Conservation (phyloP, 2,797 vertebrate species). For the Poeciliopsis gracilis region DNA sequence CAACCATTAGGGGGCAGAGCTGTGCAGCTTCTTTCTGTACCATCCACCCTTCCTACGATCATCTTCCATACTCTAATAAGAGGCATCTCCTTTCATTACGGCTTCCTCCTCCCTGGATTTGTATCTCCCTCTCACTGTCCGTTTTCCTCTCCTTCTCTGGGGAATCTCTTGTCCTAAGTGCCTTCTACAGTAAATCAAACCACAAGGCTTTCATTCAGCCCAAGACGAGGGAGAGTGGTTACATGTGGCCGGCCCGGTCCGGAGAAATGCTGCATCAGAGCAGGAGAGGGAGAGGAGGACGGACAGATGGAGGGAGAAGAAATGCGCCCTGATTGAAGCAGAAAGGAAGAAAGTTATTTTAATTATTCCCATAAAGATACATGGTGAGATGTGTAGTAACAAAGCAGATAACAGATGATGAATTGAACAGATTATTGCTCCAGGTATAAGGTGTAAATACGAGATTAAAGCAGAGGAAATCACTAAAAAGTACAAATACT, state of each 20-base stretch:
- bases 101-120: conserved; percentile 16
- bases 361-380: conserved; percentile 22
- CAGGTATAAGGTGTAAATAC: conserved; percentile 57
- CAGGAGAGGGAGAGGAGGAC: conserved; percentile 18
- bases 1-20: conserved; percentile 68
- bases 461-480: conserved; percentile 58
- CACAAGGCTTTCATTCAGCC: conserved; percentile 75
- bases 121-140: conserved; percentile 19
- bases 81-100: conserved; percentile 50
- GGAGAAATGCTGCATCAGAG: conserved; percentile 48
- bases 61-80: conserved; percentile 52
- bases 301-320: conserved; percentile 10
- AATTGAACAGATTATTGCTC: conserved; percentile 46
- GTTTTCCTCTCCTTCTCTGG: conserved; percentile 50
- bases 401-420: conserved; percentile 35
- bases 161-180: conserved; percentile 74
- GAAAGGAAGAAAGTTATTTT: conserved; percentile 38
- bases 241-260: conserved; percentile 48
- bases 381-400: neutral
- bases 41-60: conserved; percentile 28
- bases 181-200: conserved; percentile 81
- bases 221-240: conserved; percentile 63
- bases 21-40: conserved; percentile 26
- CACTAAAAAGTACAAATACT: conserved; percentile 53
- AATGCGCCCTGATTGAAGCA: conserved; percentile 14